Evolutionary conservation across 35 echinoderm and acorn worm species (phyloP), one percentile per base, ranked within the genome.

Genomic region (Heliocidaris tuberculata): DNA sequence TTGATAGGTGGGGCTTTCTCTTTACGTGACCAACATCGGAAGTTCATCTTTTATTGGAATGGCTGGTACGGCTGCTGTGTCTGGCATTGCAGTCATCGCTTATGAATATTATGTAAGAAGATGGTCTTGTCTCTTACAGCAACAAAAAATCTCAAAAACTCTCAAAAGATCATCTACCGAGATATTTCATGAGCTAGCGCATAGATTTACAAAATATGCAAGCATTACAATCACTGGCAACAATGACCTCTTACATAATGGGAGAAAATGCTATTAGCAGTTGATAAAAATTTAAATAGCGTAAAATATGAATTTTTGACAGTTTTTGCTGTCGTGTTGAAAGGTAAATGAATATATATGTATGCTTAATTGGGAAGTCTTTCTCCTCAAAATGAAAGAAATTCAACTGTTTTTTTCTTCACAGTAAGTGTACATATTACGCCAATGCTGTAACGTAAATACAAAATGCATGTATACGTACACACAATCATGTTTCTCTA

Each of bases 11-110:
- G 97, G 97, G 35, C 31, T 98, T 48, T 98, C 97, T 9, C 48
- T 98, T 24, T 98, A 98, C 61, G 96, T 98, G 4, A 99, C 93
- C 7, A 98, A 98, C 91, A 96, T 98, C 30, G 97, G 97, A 11
- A 98, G 96, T 93, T 87, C 88, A 48, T 94, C 96, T 0, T 98
- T 98, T 78, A 95, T 98, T 48, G 97, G 97, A 4, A 93, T 98
- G 49, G 91, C 97, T 24, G 97, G 97, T 11, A 88, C 97, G 7
- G 97, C 97, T 30, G 95, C 97, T 17, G 85, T 85, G 7, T 94
- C 35, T 30, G 97, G 97, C 21, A 94, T 92, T 88, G 94, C 96
- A 50, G 96, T 96, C n/a, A 88, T 96, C 56, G 78, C 94, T 19
- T 96, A 96, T 94, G 97, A 98, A 94, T 98, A 96, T 78, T 90